Evolutionary conservation across 1,140 invertebrate genomes (phyloP).

Genomic region (Bilobella aurantiaca): DNA sequence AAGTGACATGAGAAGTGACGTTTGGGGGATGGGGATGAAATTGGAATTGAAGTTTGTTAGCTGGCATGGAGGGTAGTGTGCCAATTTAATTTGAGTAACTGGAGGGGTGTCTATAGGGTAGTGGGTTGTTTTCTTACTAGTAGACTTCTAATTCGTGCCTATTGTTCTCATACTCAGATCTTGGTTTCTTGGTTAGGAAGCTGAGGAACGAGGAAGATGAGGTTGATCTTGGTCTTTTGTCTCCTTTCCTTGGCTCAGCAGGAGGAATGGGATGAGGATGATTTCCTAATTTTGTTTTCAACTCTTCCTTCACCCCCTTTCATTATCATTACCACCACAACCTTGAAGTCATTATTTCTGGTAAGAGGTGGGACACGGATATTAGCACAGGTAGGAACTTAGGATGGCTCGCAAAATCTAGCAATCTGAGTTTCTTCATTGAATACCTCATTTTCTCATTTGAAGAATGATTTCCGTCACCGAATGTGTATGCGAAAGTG

Average conservation of each 20-base stretch:
- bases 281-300: constrained; percentile 6
- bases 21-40: too few species aligned
- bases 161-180: not conserved
- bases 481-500: too few species aligned
- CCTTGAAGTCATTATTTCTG: not conserved
- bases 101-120: too few species aligned
- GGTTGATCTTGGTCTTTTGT: not conserved
- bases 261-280: not conserved
- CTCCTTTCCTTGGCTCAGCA: not conserved
- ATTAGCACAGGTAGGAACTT: not conserved
- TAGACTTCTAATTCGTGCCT: too few species aligned
- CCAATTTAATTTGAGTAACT: not conserved
- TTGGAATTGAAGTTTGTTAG: too few species aligned
- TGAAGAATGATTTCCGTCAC: too few species aligned
- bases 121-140: too few species aligned
- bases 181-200: too few species aligned
- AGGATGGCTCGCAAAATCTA: not conserved
- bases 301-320: not conserved
- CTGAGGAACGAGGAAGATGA: too few species aligned
- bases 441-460: too few species aligned
- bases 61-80: not conserved
- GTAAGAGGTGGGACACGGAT: too few species aligned
- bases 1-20: not conserved
- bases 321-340: not conserved
- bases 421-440: too few species aligned